Percentiles rank a stretch among this genome's conserved stretches.
phyloP scores from a whole-genome alignment of 2,797 vertebrate species.

The Echeneis naucrates region DNA sequence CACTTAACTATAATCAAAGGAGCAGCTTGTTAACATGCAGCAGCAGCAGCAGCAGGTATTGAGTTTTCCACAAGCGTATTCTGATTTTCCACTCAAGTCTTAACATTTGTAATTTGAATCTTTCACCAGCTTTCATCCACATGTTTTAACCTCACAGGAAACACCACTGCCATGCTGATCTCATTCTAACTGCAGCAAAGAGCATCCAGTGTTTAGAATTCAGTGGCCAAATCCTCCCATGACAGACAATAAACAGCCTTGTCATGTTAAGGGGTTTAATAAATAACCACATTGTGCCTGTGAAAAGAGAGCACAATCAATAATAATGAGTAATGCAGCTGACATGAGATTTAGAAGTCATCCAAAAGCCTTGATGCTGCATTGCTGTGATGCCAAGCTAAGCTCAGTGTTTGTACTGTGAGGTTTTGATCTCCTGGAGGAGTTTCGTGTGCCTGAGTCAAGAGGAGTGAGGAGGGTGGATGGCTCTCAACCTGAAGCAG shows the following conservation, averaged over 20 bases:
- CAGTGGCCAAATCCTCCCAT: slow-evolving; percentile 27
- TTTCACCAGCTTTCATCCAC: slow-evolving; percentile 20
- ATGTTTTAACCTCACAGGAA: slow-evolving; percentile 6
- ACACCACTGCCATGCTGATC: slow-evolving; percentile 15
- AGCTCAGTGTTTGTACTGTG: slow-evolving; percentile 55
- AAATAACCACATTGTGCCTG: slow-evolving; percentile 45
- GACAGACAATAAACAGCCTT: slow-evolving; percentile 30
- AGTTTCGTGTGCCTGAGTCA: slow-evolving; percentile 78
- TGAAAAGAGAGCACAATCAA: slow-evolving; percentile 23
- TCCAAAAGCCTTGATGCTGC: slow-evolving; percentile 26
- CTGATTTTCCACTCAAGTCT: neutral
- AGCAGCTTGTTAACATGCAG: neutral
- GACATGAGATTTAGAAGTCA: slow-evolving; percentile 36
- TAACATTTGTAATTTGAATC: slow-evolving; percentile 3
- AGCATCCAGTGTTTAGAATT: slow-evolving; percentile 27
- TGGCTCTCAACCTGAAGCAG: slow-evolving; percentile 78
- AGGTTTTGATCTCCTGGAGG: slow-evolving; percentile 85
- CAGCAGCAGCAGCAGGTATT: neutral
- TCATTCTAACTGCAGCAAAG: slow-evolving; percentile 40
- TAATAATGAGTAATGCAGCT: slow-evolving; percentile 34
- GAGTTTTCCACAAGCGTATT: neutral
- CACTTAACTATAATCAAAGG: neutral
- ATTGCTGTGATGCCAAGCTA: slow-evolving; percentile 29
- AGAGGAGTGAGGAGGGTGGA: slow-evolving; percentile 76
- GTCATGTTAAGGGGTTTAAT: slow-evolving; percentile 19